These are phyloP conservation scores for Strongylocentrotus purpuratus DNA, from an alignment of 35 echinoderm and acorn worm species.

Conservation along the genomic window DNA sequence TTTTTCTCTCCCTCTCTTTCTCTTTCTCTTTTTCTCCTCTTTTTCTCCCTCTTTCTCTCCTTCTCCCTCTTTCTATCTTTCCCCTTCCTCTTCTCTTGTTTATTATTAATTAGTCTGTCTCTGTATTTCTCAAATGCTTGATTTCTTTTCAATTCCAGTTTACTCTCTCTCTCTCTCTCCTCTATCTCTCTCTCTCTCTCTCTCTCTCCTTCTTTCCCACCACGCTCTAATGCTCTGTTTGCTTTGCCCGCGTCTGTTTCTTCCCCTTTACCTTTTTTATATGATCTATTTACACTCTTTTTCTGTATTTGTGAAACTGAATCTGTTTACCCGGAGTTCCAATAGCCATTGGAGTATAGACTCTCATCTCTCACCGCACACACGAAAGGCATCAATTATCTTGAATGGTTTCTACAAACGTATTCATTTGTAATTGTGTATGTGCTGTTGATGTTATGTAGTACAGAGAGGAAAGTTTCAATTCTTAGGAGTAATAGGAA, in stretches of 20 bases:
- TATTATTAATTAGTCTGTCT: neutral
- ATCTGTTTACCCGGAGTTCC: neutral
- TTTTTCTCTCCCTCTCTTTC: neutral
- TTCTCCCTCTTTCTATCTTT: neutral
- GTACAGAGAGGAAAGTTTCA: neutral
- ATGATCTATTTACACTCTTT: neutral
- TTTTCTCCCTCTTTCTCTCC: neutral
- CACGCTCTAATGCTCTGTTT: neutral
- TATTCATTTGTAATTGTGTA: slow-evolving; percentile 3
- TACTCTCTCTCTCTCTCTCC: neutral
- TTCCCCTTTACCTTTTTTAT: neutral
- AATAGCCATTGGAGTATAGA: neutral
- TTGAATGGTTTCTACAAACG: neutral
- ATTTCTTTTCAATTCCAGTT: neutral
- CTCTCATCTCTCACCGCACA: neutral
- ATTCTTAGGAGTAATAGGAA: neutral
- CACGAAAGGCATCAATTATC: neutral
- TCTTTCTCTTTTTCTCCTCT: neutral
- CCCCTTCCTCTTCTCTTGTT: neutral
- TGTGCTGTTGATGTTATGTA: neutral
- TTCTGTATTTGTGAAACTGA: neutral
- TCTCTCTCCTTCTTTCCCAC: neutral
- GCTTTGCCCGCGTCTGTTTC: neutral
- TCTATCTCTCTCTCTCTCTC: neutral
- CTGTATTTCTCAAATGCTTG: neutral